Conservation (phyloP, 2,888 invertebrate genomes). For the Dione juno region DNA sequence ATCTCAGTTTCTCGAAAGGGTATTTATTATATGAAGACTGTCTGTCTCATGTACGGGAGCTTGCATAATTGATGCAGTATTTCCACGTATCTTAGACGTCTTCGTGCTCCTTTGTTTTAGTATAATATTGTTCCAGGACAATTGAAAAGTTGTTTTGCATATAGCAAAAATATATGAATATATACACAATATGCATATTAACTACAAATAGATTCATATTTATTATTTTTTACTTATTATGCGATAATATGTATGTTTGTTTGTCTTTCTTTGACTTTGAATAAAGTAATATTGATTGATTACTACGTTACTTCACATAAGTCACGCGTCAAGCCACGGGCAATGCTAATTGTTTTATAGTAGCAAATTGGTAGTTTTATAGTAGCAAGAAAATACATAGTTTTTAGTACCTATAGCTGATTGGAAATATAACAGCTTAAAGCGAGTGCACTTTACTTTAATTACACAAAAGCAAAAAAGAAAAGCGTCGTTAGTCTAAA, state of each 20-base stretch:
- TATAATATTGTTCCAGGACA: background rate
- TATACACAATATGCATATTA: no score
- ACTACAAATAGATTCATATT: no score
- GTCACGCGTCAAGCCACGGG: no score
- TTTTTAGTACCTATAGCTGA: background rate
- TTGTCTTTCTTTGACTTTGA: no score
- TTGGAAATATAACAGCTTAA: conserved; percentile 44
- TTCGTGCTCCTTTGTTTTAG: conserved; percentile 10
- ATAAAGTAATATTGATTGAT: no score
- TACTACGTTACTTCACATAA: no score
- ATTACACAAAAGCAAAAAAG: conserved; percentile 53
- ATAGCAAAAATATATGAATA: background rate
- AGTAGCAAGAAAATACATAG: no score
- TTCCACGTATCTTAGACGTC: conserved; percentile 1
- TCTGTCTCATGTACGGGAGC: background rate
- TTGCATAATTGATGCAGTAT: conserved; percentile 16
- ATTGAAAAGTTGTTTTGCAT: background rate
- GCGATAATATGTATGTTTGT: no score
- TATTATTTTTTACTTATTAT: no score
- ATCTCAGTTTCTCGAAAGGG: background rate
- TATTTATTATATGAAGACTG: background rate
- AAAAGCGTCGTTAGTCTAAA: conserved; percentile 52
- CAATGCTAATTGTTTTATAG: no score
- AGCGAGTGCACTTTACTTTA: conserved; percentile 49
- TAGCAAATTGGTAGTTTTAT: no score